Base-by-base conservation (phyloP, 1,140 invertebrate genomes). In the Lerema accius region DNA sequence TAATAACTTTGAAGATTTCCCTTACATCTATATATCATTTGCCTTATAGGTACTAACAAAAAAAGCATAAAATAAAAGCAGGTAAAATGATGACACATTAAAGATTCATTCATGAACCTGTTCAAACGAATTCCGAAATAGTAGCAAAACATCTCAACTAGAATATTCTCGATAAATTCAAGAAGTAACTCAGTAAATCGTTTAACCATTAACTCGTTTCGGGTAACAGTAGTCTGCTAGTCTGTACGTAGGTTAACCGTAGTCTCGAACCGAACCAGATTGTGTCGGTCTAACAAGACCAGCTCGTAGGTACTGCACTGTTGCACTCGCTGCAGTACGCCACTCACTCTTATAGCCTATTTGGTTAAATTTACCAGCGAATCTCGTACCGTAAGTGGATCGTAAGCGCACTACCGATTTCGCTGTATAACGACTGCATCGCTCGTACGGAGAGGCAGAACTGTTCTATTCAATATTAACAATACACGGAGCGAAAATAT, bases 301-400 rank as follows among this genome's bases (percentile, higher is more conserved):
- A 55, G 35, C 59, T 42, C 42, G 46, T 46, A 58, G 48, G 28
- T 50, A 50, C 13, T 66, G 63, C 62, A 63, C 65, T 48, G 73
- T 77, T 80, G 77, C 78, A 67, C 77, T 69, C 66, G 58, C 62
- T 73, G 71, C 73, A 76, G 67, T 67, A 65, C 68, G 64, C 71
- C 69, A 76, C 71, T 77, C 76, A 72, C 76, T 76, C 69, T 76
- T 80, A 82, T 82, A 71, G 79, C 68, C 76, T 78, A 84, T 84
- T 86, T 82, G 78, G 72, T 80, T 73, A 77, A 82, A 86, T 84
- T 82, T 80, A 82, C 74, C 74, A 76, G 70, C 59, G 69, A 78
- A 76, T 77, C 73, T 73, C 71, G 68, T 26, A 55, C 62, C 73
- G 67, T 77, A 74, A 82, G 76, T 81, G 73, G 67, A 67, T 65